A percentile compares a stretch with the other conserved stretches of the same genome.
Evolutionary conservation across 1,140 invertebrate species (phyloP).

Genomic region (Limonius californicus): DNA sequence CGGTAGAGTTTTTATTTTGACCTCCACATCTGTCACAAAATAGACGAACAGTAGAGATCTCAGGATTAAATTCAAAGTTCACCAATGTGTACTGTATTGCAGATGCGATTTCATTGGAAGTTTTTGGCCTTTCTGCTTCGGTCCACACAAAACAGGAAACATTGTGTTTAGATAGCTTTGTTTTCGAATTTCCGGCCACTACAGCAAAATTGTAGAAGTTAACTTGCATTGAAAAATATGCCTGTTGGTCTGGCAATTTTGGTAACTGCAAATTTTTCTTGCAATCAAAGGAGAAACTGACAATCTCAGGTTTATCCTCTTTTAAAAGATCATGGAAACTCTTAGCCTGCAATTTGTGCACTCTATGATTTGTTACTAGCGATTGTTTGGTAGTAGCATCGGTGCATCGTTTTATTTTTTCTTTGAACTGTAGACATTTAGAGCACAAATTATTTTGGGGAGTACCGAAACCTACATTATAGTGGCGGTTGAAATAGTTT

Average conservation of each 20-base stretch:
- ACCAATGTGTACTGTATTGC: not conserved
- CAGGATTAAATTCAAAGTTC: not conserved
- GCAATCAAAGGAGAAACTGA: conserved; percentile 42
- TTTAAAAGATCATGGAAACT: conserved; percentile 39
- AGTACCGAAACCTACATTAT: conserved; percentile 23
- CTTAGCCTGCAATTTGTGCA: conserved; percentile 37
- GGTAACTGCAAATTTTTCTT: conserved; percentile 44
- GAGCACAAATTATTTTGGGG: conserved; percentile 30
- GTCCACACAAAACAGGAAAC: conserved; percentile 38
- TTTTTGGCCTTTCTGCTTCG: conserved; percentile 36
- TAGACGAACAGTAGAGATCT: not conserved
- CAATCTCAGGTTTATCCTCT: conserved; percentile 24
- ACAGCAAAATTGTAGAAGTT: conserved; percentile 45
- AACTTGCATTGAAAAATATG: conserved; percentile 43
- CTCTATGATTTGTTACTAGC: not conserved
- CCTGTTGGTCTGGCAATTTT: conserved; percentile 37
- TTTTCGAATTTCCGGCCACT: conserved; percentile 38
- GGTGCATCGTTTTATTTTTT: conserved; percentile 28
- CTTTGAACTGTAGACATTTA: conserved; percentile 23
- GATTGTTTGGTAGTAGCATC: not conserved
- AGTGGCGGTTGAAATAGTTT: not conserved
- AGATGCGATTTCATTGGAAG: conserved; percentile 38
- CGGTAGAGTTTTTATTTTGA: conserved; percentile 12
- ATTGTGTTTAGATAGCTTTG: conserved; percentile 30
- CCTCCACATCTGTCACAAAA: too few relatives aligned